Conservation (phyloP, 2,888 invertebrate species). For the Lepidochitona cinerea region DNA sequence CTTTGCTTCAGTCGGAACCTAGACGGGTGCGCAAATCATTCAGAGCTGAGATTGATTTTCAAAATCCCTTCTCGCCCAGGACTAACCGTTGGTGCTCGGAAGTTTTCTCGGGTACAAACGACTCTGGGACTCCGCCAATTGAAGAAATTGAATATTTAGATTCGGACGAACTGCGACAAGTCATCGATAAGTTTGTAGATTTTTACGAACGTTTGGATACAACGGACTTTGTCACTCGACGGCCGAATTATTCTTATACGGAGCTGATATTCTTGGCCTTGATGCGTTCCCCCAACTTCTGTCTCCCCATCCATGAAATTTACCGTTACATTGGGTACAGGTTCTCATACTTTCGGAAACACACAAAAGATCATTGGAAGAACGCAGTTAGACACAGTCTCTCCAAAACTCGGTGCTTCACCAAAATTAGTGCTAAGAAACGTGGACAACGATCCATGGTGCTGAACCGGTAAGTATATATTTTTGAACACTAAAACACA, state of each 20-base stretch:
- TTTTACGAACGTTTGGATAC: neutral
- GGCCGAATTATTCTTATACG: constrained; percentile 10
- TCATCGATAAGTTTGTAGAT: constrained; percentile 3
- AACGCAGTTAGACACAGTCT: constrained; percentile 54
- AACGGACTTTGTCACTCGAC: neutral
- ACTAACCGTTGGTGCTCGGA: neutral
- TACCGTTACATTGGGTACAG: constrained; percentile 41
- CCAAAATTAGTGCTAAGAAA: constrained; percentile 42
- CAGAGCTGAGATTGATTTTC: neutral
- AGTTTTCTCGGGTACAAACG: neutral
- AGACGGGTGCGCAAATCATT: neutral
- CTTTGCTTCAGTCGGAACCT: neutral
- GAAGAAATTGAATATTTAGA: neutral
- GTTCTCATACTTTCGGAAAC: constrained; percentile 44
- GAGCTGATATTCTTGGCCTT: constrained; percentile 10
- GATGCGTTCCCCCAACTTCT: constrained; percentile 10
- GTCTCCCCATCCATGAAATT: constrained; percentile 11
- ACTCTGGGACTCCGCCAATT: neutral
- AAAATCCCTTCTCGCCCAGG: neutral
- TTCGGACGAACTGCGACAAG: neutral
- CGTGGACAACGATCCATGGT: neutral
- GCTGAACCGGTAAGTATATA: neutral
- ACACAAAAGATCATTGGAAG: constrained; percentile 47
- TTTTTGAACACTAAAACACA: neutral
- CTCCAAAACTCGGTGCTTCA: constrained; percentile 53